phyloP scores from a whole-genome alignment of 2,797 vertebrate species.

The Chloroceryle inda region DNA sequence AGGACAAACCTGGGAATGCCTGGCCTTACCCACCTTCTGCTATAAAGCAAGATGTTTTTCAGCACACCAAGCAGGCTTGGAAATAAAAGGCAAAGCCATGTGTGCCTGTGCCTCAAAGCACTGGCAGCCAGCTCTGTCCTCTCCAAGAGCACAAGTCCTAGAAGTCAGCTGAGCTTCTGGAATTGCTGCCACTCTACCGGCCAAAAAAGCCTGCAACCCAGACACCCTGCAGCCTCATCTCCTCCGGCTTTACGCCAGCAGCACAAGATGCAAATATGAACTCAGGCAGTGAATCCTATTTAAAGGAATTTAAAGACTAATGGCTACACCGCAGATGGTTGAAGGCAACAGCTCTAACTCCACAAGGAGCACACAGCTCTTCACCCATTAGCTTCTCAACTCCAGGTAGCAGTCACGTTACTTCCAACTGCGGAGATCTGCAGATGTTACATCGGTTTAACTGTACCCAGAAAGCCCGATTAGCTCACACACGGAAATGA shows the following conservation, averaged over 20 bases:
- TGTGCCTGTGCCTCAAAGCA: rapidly evolving
- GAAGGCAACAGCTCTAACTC: neutral
- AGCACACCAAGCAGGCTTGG: neutral
- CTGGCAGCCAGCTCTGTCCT: rapidly evolving
- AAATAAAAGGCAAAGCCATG: neutral
- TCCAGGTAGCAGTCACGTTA: rapidly evolving
- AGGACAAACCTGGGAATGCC: neutral
- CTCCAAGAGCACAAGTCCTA: neutral
- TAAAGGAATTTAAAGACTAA: neutral
- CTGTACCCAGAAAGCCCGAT: neutral
- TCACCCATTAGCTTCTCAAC: rapidly evolving
- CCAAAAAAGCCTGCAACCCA: neutral
- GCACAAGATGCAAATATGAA: neutral
- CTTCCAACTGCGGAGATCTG: neutral
- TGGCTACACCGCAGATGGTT: rapidly evolving
- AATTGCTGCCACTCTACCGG: neutral
- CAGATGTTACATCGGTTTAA: too few species aligned
- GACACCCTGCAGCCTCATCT: neutral
- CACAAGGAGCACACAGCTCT: rapidly evolving
- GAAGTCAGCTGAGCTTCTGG: neutral
- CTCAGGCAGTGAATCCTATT: rapidly evolving
- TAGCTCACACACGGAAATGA: neutral
- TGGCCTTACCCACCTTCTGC: rapidly evolving
- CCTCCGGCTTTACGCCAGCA: neutral
- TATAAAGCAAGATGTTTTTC: neutral